phyloP scores from a whole-genome alignment of 2,113 vertebrate species.

The Lasiurus borealis region DNA sequence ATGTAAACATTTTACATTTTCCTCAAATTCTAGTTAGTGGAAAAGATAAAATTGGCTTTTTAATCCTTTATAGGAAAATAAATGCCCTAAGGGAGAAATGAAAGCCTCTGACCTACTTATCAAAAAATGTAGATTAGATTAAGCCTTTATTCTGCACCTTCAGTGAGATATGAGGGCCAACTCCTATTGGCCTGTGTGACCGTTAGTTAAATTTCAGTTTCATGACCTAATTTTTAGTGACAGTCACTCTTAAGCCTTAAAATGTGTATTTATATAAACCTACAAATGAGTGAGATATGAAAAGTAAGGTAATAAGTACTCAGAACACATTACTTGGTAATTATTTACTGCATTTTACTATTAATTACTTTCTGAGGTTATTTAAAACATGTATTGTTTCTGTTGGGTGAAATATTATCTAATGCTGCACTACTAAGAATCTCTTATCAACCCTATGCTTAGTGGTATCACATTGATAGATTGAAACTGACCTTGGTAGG shows the following conservation, averaged over 20 bases:
- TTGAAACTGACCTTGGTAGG: background rate
- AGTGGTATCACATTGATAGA: background rate
- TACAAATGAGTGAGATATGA: background rate
- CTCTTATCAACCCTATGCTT: background rate
- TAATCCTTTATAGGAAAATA: background rate
- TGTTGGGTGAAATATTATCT: background rate
- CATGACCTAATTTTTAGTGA: background rate
- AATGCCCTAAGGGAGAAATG: background rate
- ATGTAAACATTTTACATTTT: constrained; percentile 28
- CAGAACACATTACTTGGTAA: background rate
- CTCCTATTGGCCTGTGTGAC: background rate
- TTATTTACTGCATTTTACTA: constrained; percentile 8
- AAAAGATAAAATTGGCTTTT: background rate
- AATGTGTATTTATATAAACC: background rate
- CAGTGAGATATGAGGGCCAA: background rate
- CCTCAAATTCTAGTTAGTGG: background rate
- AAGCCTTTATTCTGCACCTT: background rate
- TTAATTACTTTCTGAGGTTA: background rate
- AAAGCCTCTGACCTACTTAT: background rate
- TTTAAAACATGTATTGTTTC: background rate
- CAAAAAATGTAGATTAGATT: background rate
- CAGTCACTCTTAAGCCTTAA: background rate
- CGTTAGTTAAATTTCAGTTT: background rate
- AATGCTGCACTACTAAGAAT: background rate
- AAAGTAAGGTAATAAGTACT: background rate